Evolutionary conservation across 2,113 vertebrate species (phyloP).

Genomic region (Columbina picui): DNA sequence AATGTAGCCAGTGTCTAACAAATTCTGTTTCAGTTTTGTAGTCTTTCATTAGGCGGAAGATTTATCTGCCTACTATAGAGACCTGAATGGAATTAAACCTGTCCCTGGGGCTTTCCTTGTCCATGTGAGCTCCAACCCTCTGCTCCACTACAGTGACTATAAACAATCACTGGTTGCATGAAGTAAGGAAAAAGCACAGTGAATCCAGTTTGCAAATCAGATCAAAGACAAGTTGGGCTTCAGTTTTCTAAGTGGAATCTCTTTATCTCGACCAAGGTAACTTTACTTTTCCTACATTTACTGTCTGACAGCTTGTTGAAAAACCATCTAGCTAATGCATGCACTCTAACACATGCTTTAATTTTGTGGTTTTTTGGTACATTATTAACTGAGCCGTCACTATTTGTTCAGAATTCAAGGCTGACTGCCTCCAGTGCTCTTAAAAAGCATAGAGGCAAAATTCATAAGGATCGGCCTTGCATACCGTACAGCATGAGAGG

Average conservation of each 20-base stretch:
- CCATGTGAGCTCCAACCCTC: background rate
- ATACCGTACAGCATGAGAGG: background rate
- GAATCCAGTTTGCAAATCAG: background rate
- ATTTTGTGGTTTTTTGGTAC: background rate
- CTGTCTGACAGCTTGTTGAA: constrained; percentile 21
- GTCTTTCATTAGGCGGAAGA: background rate
- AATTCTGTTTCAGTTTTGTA: background rate
- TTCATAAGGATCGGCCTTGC: constrained; percentile 9
- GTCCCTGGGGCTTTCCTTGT: background rate
- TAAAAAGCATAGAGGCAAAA: background rate
- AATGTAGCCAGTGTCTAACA: background rate
- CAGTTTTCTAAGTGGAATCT: background rate
- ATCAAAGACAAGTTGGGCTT: background rate
- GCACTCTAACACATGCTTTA: background rate
- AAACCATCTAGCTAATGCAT: background rate
- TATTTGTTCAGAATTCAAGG: constrained; percentile 4
- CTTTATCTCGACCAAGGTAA: background rate
- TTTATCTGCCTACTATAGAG: background rate
- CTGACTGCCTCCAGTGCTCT: background rate
- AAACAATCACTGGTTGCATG: background rate
- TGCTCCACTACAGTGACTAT: background rate
- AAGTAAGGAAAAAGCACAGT: background rate
- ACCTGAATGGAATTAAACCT: background rate
- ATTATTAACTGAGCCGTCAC: background rate
- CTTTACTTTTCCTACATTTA: background rate